Evolutionary conservation across 2,113 vertebrate genomes (phyloP).

Genomic region (Syngnathus scovelli): DNA sequence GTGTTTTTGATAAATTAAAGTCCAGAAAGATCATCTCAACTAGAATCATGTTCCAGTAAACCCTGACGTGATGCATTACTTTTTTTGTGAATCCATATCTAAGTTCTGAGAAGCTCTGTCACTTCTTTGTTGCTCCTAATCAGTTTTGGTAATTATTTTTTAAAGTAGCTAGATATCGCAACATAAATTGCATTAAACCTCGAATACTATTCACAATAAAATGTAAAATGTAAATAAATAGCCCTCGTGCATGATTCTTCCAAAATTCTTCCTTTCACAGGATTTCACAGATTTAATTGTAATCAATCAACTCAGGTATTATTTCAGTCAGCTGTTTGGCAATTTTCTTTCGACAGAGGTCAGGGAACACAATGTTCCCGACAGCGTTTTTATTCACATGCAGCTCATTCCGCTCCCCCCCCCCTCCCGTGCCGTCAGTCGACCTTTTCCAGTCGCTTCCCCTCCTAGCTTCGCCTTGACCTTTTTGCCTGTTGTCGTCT

Average conservation of each 20-base stretch:
- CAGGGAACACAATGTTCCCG: conserved; percentile 32
- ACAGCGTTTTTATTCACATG: conserved; percentile 47
- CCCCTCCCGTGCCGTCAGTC: conserved; percentile 38
- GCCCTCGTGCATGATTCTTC: not conserved
- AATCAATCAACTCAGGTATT: conserved; percentile 11
- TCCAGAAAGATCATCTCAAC: not conserved
- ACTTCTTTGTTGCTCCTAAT: too few relatives aligned
- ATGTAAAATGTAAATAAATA: not conserved
- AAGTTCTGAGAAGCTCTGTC: too few relatives aligned
- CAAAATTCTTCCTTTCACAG: not conserved
- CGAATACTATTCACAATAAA: not conserved
- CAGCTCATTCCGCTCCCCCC: not conserved
- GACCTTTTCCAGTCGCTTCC: conserved; percentile 58
- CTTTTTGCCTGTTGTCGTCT: conserved; percentile 46
- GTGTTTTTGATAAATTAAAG: not conserved
- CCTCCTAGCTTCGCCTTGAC: conserved; percentile 63
- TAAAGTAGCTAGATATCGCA: not conserved
- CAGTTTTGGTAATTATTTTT: not conserved
- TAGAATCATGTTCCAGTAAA: too few relatives aligned
- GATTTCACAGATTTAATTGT: not conserved
- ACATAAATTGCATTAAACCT: not conserved
- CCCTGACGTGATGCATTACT: too few relatives aligned
- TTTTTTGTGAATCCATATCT: too few relatives aligned
- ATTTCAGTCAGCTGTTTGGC: conserved; percentile 20
- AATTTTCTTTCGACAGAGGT: conserved; percentile 17